Base-by-base conservation (phyloP, 2,797 vertebrate genomes). In the Chanos chanos region DNA sequence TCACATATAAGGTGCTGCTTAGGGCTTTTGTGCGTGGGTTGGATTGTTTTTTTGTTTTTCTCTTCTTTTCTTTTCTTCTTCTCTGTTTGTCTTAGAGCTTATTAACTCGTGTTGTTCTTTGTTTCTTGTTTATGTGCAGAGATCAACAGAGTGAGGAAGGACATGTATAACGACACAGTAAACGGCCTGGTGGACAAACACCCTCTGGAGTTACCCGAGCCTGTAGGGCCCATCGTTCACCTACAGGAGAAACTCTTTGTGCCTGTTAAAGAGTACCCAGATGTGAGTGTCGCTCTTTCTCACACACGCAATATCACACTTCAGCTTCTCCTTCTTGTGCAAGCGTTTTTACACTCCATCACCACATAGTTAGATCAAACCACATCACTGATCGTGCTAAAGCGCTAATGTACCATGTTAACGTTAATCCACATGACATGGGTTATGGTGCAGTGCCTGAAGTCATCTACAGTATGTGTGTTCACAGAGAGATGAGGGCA, bases 211-310 rank as follows among this genome's bases (percentile, higher is more conserved):
- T 83, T 92, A 72, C 90, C 90, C 0, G 90, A 92, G 56, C 71
- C 90, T 8, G 18, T 78, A 3, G 90, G 90, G 52, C 81, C 90
- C 76, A 87, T 92, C 45, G 78, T 92, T 62, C 89, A 90, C 76
- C 85, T 90, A 77, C 90, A 91, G 82, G 90, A 92, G 83, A 92
- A 92, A 77, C 87, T 92, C 72, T 92, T 91, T 71, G 90, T 92
- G 80, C 90, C 90, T 70, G 88, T 91, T 59, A 91, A 92, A 85
- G 90, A 92, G 74, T 92, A 91, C 75, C 90, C 90, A 3, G 90
- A 92, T 5, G 90, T 92, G 74, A 90, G 90, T 86, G 22, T 10
- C 15, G 5, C 9, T 30, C 10, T 0, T 37, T 15, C 36, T 2
- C 48, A 10, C 49, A 27, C 52, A 31, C 50, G 21, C 6, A 41